These are phyloP conservation scores for Caenorhabditis latens DNA, from an alignment of 1,140 invertebrate species.

Conservation along the genomic window DNA sequence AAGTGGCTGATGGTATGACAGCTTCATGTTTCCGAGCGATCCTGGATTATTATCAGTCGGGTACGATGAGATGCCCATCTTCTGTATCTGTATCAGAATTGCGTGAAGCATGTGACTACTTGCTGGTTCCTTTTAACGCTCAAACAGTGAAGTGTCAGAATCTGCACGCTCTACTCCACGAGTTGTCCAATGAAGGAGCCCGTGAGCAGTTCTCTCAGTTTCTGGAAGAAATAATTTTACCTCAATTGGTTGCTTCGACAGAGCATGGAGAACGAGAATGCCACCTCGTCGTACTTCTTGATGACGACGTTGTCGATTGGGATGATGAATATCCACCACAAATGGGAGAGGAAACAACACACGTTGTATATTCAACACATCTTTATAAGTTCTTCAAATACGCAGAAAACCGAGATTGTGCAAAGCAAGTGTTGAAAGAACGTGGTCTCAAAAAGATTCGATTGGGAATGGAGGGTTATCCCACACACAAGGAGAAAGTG, in stretches of 20 bases:
- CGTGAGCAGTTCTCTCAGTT: constrained; percentile 89
- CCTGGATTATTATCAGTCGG: constrained; percentile 79
- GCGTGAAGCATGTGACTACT: constrained; percentile 96
- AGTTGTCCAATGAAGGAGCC: constrained; percentile 97
- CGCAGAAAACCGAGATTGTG: constrained; percentile 98
- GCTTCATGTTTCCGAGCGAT: constrained; percentile 94
- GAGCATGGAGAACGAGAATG: constrained; percentile 82
- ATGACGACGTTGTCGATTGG: constrained; percentile 97
- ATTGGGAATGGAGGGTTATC: constrained; percentile 97
- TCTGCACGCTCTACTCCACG: constrained; percentile 85
- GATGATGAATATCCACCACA: constrained; percentile 94
- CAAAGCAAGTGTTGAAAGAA: constrained; percentile 98
- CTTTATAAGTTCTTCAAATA: constrained; percentile 97
- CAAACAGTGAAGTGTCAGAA: constrained; percentile 85
- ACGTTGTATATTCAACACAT: constrained; percentile 82
- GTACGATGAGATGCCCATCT: constrained; percentile 60
- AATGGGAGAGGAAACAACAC: constrained; percentile 85
- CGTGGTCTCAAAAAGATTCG: constrained; percentile 97
- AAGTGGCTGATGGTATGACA: constrained; percentile 97
- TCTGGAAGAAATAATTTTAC: constrained; percentile 93
- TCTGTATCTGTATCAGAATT: constrained; percentile 57
- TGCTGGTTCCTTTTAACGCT: constrained; percentile 96
- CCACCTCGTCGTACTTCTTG: constrained; percentile 91
- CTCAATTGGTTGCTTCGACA: constrained; percentile 94
- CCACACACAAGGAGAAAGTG: constrained; percentile 97